These are phyloP conservation scores for Oeneis ivallda DNA, from an alignment of 2,888 invertebrate species.

Conservation along the genomic window DNA sequence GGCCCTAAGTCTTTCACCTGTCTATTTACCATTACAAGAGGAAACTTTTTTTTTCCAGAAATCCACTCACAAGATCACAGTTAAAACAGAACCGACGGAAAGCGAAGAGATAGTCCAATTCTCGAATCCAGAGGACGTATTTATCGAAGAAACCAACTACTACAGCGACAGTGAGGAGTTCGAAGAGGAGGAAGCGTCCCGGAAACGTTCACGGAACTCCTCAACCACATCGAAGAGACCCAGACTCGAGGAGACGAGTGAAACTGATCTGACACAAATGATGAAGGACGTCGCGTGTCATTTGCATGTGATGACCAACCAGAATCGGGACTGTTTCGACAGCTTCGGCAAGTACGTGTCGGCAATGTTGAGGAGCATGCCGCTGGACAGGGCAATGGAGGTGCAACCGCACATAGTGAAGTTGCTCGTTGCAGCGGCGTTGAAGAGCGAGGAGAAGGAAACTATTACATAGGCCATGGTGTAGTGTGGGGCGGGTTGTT, in stretches of 20 bases:
- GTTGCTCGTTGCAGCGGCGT: constrained; percentile 19
- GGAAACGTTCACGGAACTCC: constrained; percentile 9
- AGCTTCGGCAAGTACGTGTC: constrained; percentile 56
- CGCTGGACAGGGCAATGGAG: constrained; percentile 45
- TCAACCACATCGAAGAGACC: constrained; percentile 8
- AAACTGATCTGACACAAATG: not conserved
- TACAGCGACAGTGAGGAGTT: constrained; percentile 6
- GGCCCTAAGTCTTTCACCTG: too few relatives aligned
- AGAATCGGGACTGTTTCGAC: constrained; percentile 49
- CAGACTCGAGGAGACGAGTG: not conserved
- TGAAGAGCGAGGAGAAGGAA: not conserved
- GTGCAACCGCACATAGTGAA: constrained; percentile 49
- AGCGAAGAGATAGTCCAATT: not conserved
- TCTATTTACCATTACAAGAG: too few relatives aligned
- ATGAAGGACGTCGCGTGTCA: constrained; percentile 13
- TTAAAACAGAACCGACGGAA: constrained; percentile 3
- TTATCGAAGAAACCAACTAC: not conserved
- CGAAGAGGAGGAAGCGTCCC: not conserved
- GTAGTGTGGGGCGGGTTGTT: too few relatives aligned
- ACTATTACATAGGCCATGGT: not conserved
- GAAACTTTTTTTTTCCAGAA: not conserved
- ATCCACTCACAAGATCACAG: not conserved
- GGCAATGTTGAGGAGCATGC: constrained; percentile 49
- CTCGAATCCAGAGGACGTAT: constrained; percentile 5
- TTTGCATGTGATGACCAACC: constrained; percentile 7